Percentiles rank a stretch among this genome's conserved stretches.
phyloP scores from a whole-genome alignment of 2,113 vertebrate species.

The Takifugu bimaculatus region DNA sequence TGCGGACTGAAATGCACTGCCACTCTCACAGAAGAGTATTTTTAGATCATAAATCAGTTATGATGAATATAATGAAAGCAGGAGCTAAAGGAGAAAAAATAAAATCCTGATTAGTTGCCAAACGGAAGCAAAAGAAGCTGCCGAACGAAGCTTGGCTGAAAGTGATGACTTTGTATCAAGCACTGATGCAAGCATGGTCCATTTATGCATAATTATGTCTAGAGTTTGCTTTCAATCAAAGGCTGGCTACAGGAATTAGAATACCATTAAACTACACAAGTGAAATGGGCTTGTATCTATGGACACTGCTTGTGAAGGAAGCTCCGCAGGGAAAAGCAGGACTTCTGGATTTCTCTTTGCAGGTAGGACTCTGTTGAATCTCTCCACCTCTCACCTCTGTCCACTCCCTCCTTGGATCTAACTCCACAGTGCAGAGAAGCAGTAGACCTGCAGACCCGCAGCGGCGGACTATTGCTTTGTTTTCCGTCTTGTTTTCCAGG shows the following conservation, averaged over 20 bases:
- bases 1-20: constrained; percentile 35
- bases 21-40: constrained; percentile 4
- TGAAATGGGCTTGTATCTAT: constrained; percentile 3
- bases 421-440: constrained; percentile 36
- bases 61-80: neutral
- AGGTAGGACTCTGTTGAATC: neutral
- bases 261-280: constrained; percentile 62
- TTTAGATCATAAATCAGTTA: constrained; percentile 25
- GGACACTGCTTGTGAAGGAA: neutral
- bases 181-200: no score
- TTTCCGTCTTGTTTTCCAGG: constrained; percentile 40
- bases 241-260: constrained; percentile 60
- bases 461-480: constrained; percentile 31
- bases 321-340: neutral
- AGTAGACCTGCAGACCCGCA: constrained; percentile 12
- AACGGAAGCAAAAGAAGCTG: constrained; percentile 5
- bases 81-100: constrained; percentile 5
- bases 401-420: constrained; percentile 14
- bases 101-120: constrained; percentile 10
- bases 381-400: constrained; percentile 23
- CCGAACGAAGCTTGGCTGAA: constrained; percentile 2
- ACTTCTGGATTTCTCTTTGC: constrained; percentile 1
- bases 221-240: constrained; percentile 70
- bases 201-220: constrained; percentile 58
- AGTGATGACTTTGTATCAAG: constrained; percentile 3